Percentiles rank a stretch among this genome's conserved stretches.
phyloP scores from a whole-genome alignment of 2,113 vertebrate species.

The Erythrolamprus reginae region DNA sequence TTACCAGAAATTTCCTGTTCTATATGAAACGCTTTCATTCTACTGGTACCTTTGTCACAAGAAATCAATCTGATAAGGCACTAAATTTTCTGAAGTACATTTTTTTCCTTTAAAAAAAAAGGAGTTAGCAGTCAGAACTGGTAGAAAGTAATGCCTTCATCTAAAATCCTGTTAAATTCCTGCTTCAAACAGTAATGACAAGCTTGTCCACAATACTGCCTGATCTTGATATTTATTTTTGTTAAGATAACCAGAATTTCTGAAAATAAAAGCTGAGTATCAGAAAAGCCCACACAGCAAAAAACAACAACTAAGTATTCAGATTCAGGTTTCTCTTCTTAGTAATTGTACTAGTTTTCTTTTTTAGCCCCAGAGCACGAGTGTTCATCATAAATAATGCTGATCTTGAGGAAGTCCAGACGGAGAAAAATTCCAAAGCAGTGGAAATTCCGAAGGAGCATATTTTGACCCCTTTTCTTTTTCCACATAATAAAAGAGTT shows the following conservation, averaged over 20 bases:
- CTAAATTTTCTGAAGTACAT: neutral
- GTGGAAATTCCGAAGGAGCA: neutral
- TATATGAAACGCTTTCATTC: neutral
- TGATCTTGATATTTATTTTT: neutral
- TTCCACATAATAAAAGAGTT: neutral
- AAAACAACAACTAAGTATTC: neutral
- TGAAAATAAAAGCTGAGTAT: neutral
- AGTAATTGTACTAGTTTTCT: neutral
- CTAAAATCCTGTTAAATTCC: neutral
- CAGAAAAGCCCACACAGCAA: neutral
- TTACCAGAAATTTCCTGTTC: neutral
- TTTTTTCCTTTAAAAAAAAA: neutral
- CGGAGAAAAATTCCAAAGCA: neutral
- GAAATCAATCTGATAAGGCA: neutral
- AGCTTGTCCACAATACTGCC: neutral
- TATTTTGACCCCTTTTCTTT: neutral
- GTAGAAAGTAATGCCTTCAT: constrained; percentile 1
- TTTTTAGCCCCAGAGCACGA: neutral
- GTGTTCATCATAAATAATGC: neutral
- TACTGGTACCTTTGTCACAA: neutral
- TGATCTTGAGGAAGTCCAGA: neutral
- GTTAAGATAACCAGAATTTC: neutral
- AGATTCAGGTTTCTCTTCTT: neutral
- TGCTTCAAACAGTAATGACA: neutral
- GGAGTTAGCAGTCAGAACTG: neutral